Evolutionary conservation across 2,797 vertebrate genomes (phyloP).

Genomic region (Ctenopoma multispine): DNA sequence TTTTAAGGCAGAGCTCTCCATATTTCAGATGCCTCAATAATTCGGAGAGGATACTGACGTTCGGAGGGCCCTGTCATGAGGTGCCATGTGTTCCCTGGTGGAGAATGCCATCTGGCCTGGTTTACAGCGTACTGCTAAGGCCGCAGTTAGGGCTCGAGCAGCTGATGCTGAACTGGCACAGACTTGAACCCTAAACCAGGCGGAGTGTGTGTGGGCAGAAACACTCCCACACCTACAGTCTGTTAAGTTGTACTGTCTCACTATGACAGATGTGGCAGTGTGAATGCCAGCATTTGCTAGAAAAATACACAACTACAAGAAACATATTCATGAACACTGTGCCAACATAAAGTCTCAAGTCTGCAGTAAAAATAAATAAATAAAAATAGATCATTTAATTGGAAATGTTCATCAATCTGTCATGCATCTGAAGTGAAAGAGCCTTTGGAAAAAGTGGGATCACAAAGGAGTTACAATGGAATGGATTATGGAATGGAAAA

Average conservation of each 20-base stretch:
- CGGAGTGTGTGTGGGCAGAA: constrained; percentile 57
- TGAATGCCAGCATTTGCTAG: constrained; percentile 49
- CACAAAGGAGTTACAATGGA: constrained; percentile 37
- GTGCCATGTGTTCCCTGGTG: constrained; percentile 73
- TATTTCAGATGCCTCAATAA: constrained; percentile 56
- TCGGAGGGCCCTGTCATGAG: constrained; percentile 65
- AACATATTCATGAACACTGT: constrained; percentile 28
- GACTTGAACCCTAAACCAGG: constrained; percentile 66
- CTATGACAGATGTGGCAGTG: constrained; percentile 70
- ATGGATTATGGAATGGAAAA: constrained; percentile 48
- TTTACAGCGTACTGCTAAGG: constrained; percentile 62
- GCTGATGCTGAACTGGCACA: constrained; percentile 77
- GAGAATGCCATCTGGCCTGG: constrained; percentile 76
- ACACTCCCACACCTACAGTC: constrained; percentile 75
- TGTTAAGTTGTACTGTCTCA: constrained; percentile 68
- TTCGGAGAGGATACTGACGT: constrained; percentile 60
- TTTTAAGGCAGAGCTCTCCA: constrained; percentile 61
- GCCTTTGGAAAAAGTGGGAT: constrained; percentile 31
- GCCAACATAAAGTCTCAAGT: constrained; percentile 53
- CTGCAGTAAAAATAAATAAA: constrained; percentile 60
- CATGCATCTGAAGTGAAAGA: constrained; percentile 45
- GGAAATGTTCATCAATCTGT: constrained; percentile 71
- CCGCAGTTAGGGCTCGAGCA: constrained; percentile 60
- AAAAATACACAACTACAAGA: constrained; percentile 60
- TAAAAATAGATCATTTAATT: constrained; percentile 62